A percentile compares a stretch with the other conserved stretches of the same genome.
phyloP scores from a whole-genome alignment of 2,888 invertebrate genomes.

The Syrista parreyssii region DNA sequence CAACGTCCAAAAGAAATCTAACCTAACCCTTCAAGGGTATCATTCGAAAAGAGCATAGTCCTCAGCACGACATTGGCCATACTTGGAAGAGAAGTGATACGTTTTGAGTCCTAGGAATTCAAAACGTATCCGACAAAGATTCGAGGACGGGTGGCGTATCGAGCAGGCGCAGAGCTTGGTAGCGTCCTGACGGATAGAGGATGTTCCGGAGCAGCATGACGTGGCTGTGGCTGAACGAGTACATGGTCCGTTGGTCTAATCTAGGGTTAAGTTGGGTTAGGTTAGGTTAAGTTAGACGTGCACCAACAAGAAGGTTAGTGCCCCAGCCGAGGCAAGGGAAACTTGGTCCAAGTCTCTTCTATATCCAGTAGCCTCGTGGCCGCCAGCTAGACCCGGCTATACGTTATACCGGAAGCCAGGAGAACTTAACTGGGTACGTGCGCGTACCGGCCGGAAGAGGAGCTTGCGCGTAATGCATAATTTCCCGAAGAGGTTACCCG shows the following conservation, averaged over 20 bases:
- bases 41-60: not conserved
- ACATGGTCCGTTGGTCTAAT: constrained; percentile 52
- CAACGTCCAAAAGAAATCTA: not conserved
- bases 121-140: not conserved
- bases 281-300: constrained; percentile 54
- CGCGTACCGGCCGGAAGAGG: not conserved
- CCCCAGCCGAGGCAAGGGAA: constrained; percentile 31
- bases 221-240: constrained; percentile 29
- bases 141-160: not conserved
- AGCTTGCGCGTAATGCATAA: not conserved
- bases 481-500: not conserved
- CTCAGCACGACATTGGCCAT: not conserved
- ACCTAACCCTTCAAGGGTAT: not conserved
- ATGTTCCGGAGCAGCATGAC: not conserved
- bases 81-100: not conserved
- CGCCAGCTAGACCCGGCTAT: constrained; percentile 9
- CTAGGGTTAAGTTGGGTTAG: constrained; percentile 53
- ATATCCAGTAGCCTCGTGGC: not conserved
- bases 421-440: not conserved
- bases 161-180: not conserved
- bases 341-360: constrained; percentile 31
- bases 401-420: not conserved
- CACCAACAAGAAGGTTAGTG: constrained; percentile 40
- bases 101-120: not conserved
- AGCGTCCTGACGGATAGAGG: not conserved